These are phyloP conservation scores for Laspeyria flexula DNA, from an alignment of 2,888 invertebrate species.

Conservation along the genomic window DNA sequence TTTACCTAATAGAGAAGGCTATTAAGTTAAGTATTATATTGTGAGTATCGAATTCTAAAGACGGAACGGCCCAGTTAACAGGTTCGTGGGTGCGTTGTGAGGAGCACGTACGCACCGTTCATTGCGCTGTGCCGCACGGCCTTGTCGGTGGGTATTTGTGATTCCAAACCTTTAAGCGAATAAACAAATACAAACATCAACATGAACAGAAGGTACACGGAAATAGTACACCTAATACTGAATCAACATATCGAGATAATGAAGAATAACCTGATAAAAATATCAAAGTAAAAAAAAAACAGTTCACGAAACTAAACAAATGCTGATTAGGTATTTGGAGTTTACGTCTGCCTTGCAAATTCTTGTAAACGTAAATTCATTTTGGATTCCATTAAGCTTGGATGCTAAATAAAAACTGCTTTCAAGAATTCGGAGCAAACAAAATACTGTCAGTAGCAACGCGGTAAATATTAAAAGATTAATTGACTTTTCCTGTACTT, in stretches of 20 bases:
- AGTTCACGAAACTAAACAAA: neutral
- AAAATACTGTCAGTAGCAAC: neutral
- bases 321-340: constrained; percentile 1
- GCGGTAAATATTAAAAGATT: constrained; percentile 2
- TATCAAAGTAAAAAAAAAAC: neutral
- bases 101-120: constrained; percentile 64
- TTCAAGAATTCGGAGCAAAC: neutral
- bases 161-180: constrained; percentile 25
- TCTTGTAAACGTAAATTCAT: neutral
- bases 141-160: constrained; percentile 46
- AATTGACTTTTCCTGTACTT: constrained; percentile 4
- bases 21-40: constrained; percentile 30
- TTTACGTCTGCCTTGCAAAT: neutral
- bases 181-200: constrained; percentile 17
- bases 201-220: constrained; percentile 11
- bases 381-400: neutral
- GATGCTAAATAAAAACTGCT: neutral
- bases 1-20: constrained; percentile 38
- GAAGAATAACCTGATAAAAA: constrained; percentile 17
- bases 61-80: constrained; percentile 33
- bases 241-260: constrained; percentile 8
- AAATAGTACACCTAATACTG: constrained; percentile 21
- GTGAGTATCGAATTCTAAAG: constrained; percentile 17
- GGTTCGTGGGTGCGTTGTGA: constrained; percentile 48
- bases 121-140: constrained; percentile 46